Base-by-base conservation (phyloP, 2,888 invertebrate genomes). In the Ferrisia virgata region DNA sequence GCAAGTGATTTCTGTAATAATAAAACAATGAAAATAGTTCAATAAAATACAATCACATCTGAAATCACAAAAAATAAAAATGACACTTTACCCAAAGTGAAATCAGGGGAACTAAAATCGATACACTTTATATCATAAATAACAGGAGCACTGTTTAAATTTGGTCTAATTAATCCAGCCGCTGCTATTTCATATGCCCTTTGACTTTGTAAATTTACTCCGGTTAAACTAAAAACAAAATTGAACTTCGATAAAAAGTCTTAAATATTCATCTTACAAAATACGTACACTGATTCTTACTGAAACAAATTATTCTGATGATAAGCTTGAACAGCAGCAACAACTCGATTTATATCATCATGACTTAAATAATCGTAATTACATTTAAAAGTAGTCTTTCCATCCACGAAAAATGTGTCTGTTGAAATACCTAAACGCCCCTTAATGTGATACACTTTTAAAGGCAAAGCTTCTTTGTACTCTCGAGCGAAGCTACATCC, bases 271-370 rank as follows among this genome's bases (percentile, higher is more conserved):
- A 18, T 85, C 31, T 6, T 33, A 31, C 9, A 79, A 15, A 28
- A 53, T 11, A 33, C 22, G 22, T 15, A 36, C 33, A 39, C 5
- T 58, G 22, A 36, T 85, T 25, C 93, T 90, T 90, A 95, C 94
- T 94, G 92, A 88, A 93, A 96, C 94, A 96, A 95, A 88, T 94
- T 92, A 86, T 91, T 92, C 88, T 96, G 97, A 89, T 97, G 96
- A 5, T 94, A 92, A 0, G 96, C 93, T 89, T 98, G 96, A 89
- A 96, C 92, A 2, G 94, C 91, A 1, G 95, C 92, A 25, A 96
- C 91, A 22, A 96, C 88, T 85, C 90, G 91, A 86, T 96, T 96
- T 5, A 98, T 89, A 86, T 92, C 91, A 47, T 90, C 90, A 83
- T 92, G 90, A 6, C 90, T 92, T 0, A 98, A 91, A 88, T 95